These are phyloP conservation scores for Poeciliopsis turrubarensis DNA, from an alignment of 2,113 vertebrate species.

Conservation along the genomic window DNA sequence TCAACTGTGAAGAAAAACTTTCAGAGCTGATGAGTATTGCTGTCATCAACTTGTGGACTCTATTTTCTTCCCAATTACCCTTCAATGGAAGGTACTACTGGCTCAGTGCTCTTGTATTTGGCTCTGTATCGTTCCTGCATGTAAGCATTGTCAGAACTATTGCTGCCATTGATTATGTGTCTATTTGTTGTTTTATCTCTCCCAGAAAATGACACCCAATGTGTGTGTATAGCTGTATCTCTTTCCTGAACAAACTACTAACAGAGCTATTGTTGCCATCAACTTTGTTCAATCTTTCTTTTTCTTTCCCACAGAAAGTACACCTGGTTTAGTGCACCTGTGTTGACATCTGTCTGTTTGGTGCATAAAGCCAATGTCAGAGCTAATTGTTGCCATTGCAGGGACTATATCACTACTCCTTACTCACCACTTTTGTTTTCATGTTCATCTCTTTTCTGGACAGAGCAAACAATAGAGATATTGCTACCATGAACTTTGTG, in stretches of 20 bases:
- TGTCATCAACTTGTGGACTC: background rate
- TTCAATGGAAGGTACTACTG: background rate
- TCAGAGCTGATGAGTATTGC: background rate
- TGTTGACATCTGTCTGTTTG: background rate
- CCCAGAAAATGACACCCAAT: background rate
- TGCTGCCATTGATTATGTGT: background rate
- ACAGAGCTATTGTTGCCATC: background rate
- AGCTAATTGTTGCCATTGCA: background rate
- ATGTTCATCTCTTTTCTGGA: background rate
- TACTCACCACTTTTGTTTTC: background rate
- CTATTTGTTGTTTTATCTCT: background rate
- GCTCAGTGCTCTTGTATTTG: background rate
- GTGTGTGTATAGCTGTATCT: background rate
- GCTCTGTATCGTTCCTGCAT: background rate
- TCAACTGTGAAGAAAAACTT: slow-evolving; percentile 40
- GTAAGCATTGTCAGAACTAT: background rate
- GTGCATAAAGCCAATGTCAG: background rate
- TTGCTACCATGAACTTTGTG: background rate
- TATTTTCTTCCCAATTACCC: background rate
- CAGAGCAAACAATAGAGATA: background rate
- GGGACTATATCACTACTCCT: no score
- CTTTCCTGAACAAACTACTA: background rate
- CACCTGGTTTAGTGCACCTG: background rate
- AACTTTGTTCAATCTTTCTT: background rate
- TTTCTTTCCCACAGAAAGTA: background rate